phyloP scores from a whole-genome alignment of 2,888 invertebrate species.

The Argyresthia goedartella region DNA sequence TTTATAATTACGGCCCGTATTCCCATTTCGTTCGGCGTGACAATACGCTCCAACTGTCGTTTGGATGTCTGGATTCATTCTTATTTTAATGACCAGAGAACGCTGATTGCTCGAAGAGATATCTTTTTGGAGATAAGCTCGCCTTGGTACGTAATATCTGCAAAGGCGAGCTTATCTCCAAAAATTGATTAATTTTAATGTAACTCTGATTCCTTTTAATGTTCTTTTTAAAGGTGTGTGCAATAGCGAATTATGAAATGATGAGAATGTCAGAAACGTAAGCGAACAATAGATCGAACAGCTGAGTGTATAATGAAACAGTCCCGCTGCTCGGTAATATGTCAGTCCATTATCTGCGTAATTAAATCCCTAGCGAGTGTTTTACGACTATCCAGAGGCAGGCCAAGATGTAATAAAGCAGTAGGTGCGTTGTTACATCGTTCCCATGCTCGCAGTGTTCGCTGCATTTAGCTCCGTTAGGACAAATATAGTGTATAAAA shows the following conservation, averaged over 20 bases:
- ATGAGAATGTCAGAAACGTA: conserved; percentile 29
- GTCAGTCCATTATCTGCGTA: conserved; percentile 31
- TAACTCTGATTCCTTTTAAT: too few species aligned
- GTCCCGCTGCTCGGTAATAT: conserved; percentile 20
- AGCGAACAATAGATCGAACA: conserved; percentile 15
- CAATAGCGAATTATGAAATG: too few species aligned
- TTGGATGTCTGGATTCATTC: conserved; percentile 6
- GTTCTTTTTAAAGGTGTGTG: too few species aligned
- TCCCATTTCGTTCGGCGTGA: conserved; percentile 42
- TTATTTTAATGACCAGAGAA: neutral
- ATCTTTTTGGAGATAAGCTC: too few species aligned
- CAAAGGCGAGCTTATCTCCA: too few species aligned
- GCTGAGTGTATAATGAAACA: conserved; percentile 24
- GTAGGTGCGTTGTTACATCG: conserved; percentile 21
- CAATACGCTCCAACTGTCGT: conserved; percentile 17
- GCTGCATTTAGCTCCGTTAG: conserved; percentile 54
- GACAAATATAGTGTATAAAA: conserved; percentile 47
- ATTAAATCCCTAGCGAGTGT: conserved; percentile 40
- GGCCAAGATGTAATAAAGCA: conserved; percentile 22
- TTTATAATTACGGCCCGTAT: conserved; percentile 59
- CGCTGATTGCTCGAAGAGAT: too few species aligned
- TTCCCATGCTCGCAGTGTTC: conserved; percentile 40
- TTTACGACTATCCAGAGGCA: conserved; percentile 27
- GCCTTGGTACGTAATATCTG: too few species aligned
- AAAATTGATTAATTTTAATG: too few species aligned